Evolutionary conservation across 1,140 invertebrate genomes (phyloP), one percentile per base, ranked within the genome.

Genomic region (Brachionus angularis): DNA sequence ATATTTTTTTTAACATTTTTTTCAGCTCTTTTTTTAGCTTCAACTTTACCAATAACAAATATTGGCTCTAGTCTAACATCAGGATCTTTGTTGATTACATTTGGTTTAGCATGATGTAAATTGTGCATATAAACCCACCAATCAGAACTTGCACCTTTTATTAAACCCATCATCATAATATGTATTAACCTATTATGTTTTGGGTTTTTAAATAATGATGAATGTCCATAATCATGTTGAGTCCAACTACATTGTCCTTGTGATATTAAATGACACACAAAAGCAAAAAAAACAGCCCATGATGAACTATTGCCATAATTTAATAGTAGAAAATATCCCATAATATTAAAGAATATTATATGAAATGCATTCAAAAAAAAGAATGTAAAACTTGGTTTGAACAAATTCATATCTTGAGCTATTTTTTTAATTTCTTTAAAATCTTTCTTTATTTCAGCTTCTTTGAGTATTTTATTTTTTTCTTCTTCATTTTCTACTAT

Each of bases 101-200:
- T 82, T 7, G 80, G 80, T 72, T 82, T 82, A 29, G 80, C 77
- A 74, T 82, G 80, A 72, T 82, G 80, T 44, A 81, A 79, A 69
- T 78, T 79, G 73, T 82, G 80, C 76, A 82, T 78, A 72, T 80
- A 77, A 61, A 79, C 80, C 80, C 80, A 82, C 80, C 80, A 82
- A 18, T 75, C 58, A 21, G 76, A 72, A 21, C 78, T 80, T 5
- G 78, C 78, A 23, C 80, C 80, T 79, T 81, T 82, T 5, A 81
- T 36, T 61, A 75, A 72, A 16, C 78, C 79, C 42, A 82, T 76
- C n/a, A 77, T 75, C 27, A 82, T 50, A 61, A 79, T 74, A 73
- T 82, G 80, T 31, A 77, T 75, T 12, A 76, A 69, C 62, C 79
- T 78, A 52, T 81, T 80, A 8, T 77, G 29, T 44, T 73, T 77